Percentiles rank a stretch among this genome's conserved stretches.
Evolutionary conservation across 2,113 vertebrate genomes (phyloP).

Genomic region (Willisornis vidua): DNA sequence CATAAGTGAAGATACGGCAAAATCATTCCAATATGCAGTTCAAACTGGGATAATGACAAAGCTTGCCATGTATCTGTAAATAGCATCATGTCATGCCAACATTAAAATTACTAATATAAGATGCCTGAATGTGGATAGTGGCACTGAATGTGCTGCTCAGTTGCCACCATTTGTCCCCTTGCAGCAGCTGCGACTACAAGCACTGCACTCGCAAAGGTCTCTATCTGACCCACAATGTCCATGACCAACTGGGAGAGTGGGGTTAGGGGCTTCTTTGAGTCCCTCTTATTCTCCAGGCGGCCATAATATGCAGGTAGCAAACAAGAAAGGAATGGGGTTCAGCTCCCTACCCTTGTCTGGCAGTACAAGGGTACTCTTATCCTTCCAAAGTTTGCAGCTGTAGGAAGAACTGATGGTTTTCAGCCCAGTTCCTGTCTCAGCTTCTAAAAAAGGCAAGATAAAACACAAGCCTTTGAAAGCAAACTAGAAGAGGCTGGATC

Average conservation of each 20-base stretch:
- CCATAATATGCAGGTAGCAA: not conserved
- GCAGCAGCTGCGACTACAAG: not conserved
- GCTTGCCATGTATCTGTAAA: not conserved
- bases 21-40: not conserved
- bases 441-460: not conserved
- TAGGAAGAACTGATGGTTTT: not conserved
- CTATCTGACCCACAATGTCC: not conserved
- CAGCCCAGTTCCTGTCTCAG: not conserved
- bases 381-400: not conserved
- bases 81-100: not conserved
- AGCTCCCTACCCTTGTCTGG: not conserved
- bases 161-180: not conserved
- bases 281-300: not conserved
- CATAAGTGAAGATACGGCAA: not conserved
- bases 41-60: not conserved
- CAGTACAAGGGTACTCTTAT: not conserved
- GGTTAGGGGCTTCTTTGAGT: not conserved
- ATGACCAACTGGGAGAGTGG: not conserved
- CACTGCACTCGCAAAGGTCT: not conserved
- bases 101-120: not conserved
- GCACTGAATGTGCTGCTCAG: not conserved
- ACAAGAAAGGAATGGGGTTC: not conserved
- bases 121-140: not conserved
- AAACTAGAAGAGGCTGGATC: not conserved
- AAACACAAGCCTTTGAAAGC: not conserved